Percentiles rank a stretch among this genome's conserved stretches.
Evolutionary conservation across 2,797 vertebrate species (phyloP).

Genomic region (Cossypha polioptera): DNA sequence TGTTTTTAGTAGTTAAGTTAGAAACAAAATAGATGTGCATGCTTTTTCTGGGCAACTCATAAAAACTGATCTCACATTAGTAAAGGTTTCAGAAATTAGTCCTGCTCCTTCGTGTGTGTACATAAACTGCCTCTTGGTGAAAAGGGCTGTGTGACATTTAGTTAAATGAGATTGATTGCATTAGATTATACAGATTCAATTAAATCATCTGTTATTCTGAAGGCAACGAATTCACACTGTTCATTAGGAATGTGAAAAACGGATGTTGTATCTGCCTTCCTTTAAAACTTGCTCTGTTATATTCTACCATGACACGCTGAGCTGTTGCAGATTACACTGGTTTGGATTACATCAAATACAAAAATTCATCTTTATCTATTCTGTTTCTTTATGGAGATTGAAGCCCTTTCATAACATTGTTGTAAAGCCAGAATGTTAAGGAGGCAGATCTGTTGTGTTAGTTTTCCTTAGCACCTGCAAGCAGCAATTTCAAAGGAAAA

Average conservation of each 20-base stretch:
- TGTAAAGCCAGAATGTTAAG: background rate
- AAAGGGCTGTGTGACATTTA: slow-evolving; percentile 63
- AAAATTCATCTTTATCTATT: background rate
- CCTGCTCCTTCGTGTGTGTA: slow-evolving; percentile 22
- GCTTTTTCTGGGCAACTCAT: background rate
- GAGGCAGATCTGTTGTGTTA: background rate
- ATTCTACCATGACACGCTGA: background rate
- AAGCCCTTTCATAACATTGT: background rate
- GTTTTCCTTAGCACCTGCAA: background rate
- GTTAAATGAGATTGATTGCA: slow-evolving; percentile 67
- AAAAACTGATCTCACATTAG: slow-evolving; percentile 10
- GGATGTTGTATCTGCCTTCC: slow-evolving; percentile 14
- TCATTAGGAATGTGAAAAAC: slow-evolving; percentile 42
- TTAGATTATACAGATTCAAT: slow-evolving; percentile 67
- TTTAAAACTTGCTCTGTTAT: slow-evolving; percentile 10
- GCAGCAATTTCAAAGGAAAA: background rate
- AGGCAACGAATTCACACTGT: slow-evolving; percentile 47
- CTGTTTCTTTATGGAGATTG: background rate
- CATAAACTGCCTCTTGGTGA: slow-evolving; percentile 51
- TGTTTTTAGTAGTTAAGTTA: background rate
- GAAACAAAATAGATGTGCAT: background rate
- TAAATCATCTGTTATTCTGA: slow-evolving; percentile 69
- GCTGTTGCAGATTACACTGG: background rate
- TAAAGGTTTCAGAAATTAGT: slow-evolving; percentile 40
- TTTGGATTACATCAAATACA: background rate